A percentile compares a stretch with the other conserved stretches of the same genome.
phyloP scores from a whole-genome alignment of 1,140 invertebrate species.

The Mylabris phalerata region DNA sequence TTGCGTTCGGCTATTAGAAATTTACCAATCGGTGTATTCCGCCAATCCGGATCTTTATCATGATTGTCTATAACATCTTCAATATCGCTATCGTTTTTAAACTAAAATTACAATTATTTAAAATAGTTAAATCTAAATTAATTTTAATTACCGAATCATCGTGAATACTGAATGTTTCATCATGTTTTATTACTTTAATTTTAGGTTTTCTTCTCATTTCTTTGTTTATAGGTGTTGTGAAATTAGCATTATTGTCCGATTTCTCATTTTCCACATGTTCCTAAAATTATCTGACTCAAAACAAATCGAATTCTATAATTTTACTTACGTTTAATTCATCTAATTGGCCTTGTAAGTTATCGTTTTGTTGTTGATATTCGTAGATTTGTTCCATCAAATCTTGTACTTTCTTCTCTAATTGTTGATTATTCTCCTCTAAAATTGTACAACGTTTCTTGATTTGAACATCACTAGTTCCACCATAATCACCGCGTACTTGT shows the following conservation, averaged over 20 bases:
- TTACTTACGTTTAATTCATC: background rate
- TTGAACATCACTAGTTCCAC: conserved; percentile 34
- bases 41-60: conserved; percentile 6
- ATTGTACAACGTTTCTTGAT: conserved; percentile 28
- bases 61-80: conserved; percentile 3
- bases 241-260: background rate
- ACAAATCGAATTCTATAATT: no score
- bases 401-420: conserved; percentile 10
- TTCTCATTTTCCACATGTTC: background rate
- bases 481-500: conserved; percentile 28
- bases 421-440: conserved; percentile 31
- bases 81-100: background rate
- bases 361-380: conserved; percentile 13
- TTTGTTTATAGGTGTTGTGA: background rate
- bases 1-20: background rate
- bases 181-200: background rate
- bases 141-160: no score
- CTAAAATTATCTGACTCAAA: no score
- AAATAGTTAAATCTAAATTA: no score
- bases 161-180: no score
- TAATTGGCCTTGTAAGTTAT: conserved; percentile 19
- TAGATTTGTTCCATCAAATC: background rate
- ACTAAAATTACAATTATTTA: no score
- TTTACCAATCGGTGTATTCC: conserved; percentile 3
- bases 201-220: background rate